Evolutionary conservation across 1,140 invertebrate species (phyloP).

Genomic region (Leptopilina boulardi): DNA sequence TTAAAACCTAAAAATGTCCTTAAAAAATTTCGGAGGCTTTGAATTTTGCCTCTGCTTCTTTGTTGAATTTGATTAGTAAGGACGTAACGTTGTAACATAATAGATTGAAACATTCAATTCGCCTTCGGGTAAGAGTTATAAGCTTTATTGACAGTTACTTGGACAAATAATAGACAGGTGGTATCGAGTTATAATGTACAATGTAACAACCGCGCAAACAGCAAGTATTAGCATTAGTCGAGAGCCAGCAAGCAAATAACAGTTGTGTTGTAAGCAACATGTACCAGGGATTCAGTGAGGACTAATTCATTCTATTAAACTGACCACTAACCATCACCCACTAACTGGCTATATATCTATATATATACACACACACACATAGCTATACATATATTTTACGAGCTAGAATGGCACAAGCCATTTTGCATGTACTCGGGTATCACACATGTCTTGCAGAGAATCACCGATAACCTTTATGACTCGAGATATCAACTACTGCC

Average conservation of each 20-base stretch:
- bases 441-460: conserved; percentile 56
- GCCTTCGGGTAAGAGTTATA: background rate
- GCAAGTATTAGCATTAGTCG: conserved; percentile 19
- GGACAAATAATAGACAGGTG: background rate
- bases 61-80: too few relatives aligned
- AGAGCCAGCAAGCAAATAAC: background rate
- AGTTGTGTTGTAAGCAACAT: background rate
- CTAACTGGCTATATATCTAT: background rate
- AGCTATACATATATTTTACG: background rate
- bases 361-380: background rate
- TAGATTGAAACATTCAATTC: background rate
- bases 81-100: too few relatives aligned
- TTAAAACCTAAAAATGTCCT: too few relatives aligned
- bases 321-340: background rate
- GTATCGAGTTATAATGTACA: conserved; percentile 13
- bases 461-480: conserved; percentile 66
- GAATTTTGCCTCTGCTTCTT: too few relatives aligned
- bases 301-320: conserved; percentile 21
- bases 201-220: conserved; percentile 27
- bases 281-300: background rate
- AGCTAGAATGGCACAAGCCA: background rate
- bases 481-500: conserved; percentile 61
- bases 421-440: conserved; percentile 42
- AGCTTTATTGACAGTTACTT: background rate
- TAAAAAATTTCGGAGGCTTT: too few relatives aligned